Base-by-base conservation (phyloP, 2,888 invertebrate genomes). In the Therioaphis trifolii region DNA sequence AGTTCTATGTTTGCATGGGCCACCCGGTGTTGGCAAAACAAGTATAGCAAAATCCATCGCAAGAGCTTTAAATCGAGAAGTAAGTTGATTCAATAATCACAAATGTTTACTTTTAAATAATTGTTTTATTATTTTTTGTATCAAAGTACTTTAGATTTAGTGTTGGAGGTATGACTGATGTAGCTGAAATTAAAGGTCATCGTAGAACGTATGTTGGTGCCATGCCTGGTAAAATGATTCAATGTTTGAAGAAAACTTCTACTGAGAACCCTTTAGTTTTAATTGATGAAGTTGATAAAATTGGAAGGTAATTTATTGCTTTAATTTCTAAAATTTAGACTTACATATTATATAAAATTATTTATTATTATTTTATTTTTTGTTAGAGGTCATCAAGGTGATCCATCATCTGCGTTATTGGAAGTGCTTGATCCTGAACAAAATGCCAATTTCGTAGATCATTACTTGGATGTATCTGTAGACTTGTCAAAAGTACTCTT, bases 121-220 rank as follows among this genome's bases (percentile, higher is more conserved):
- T 24, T 18, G 71, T 80, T 14, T n/a, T 84, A 46, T 35, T 63
- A 75, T 27, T 35, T 49, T 14, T 68, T 75, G n/a, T 27, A n/a
- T 82, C 40, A 18, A 84, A 98, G 91, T 99, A 99, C 91, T 99
- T 98, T 90, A 91, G 99, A 84, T 99, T 99, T 90, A 98, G 98
- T 86, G 99, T 99, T 82, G 99, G 99, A 80, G 99, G 99, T 68
- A 99, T 99, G 99, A 97, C 98, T 0, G 99, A 99, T 90, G 98
- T 99, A 15, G 99, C 99, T 0, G 99, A 99, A 91, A 99, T 99
- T 88, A 99, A 99, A 90, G 99, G 99, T 0, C 99, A 99, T 89
- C 91, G 98, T 86, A 92, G 99, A 86, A 99, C 99, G 0, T 99
- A 99, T 89, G 98, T 99, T 18, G 99, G 99, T 18, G 99, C 99